Base-by-base conservation (phyloP, 2,888 invertebrate genomes). In the Penaeus monodon region DNA sequence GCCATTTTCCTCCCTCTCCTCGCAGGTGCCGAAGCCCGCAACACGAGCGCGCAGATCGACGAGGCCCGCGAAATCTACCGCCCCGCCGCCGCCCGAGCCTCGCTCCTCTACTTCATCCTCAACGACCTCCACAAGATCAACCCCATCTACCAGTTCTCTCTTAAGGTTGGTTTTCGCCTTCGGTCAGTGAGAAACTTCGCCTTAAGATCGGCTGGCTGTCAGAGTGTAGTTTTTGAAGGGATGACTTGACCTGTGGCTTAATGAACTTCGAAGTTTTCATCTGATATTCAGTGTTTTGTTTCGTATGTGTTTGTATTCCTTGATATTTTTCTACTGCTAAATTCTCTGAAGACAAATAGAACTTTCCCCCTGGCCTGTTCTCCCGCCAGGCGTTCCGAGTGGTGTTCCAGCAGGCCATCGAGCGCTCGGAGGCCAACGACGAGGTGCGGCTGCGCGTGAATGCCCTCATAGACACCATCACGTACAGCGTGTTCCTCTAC, bases 331-430 rank as follows among this genome's bases (percentile, higher is more conserved):
- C n/a, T n/a, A n/a, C n/a, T 44, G 6, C 44, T 44, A 44, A 44
- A n/a, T 44, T 57, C 57, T 57, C 14, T 57, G 2, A 57, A 2
- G 14, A 57, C 2, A 14, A 14, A 1, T 2, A 57, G 0, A 17
- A 1, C 1, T 17, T 12, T 14, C 57, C 14, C 57, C 2, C 57
- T 57, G 57, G 38, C 57, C 20, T 93, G 44, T 77, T n/a, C 24
- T 33, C 57, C 65, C 20, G 14, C n/a, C 91, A 97, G 97, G 98
- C 98, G 2, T 98, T 98, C 93, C 97, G 97, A 92, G 97, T 98
- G n/a, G 98, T 98, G 63, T 98, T 98, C 92, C 97, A 98, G 94
- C 98, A 98, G 92, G 98, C 98, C 29, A 98, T 99, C 91, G 96
- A 96, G 76, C 95, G 95, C 92, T 97, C 98, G 0, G 96, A 96